Conservation (phyloP, 2,113 vertebrate species). For the Callipepla californica region DNA sequence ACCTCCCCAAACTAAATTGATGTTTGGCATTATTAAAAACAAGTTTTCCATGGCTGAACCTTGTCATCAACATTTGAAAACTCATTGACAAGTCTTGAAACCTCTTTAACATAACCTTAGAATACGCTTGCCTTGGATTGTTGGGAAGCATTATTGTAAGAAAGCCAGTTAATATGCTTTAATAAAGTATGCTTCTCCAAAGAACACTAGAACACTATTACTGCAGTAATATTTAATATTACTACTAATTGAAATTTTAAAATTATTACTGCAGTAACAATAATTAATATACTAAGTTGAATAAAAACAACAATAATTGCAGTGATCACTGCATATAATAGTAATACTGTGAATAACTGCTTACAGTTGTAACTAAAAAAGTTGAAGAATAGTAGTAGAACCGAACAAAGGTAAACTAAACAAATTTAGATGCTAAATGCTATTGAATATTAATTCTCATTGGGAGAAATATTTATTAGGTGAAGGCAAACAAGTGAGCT, state of each 20-base stretch:
- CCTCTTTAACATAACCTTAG: background rate
- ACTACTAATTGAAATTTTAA: background rate
- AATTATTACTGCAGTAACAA: background rate
- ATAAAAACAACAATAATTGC: background rate
- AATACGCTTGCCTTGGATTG: background rate
- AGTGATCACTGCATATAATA: background rate
- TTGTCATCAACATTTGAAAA: background rate
- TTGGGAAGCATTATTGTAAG: background rate
- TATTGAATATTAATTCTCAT: background rate
- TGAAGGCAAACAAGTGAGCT: background rate
- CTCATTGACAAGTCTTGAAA: background rate
- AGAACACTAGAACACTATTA: background rate
- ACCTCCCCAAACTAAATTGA: background rate
- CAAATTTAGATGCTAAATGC: background rate
- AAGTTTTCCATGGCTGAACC: background rate
- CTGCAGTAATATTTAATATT: background rate
- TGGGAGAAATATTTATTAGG: background rate
- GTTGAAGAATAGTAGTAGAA: background rate
- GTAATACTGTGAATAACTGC: background rate
- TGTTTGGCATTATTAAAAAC: background rate
- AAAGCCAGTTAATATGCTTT: background rate
- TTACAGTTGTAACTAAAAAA: conserved; percentile 3
- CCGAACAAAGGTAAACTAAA: background rate
- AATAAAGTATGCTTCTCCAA: background rate
- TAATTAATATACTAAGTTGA: background rate